Base-by-base conservation (phyloP, 2,888 invertebrate genomes). In the Magallana nippona region DNA sequence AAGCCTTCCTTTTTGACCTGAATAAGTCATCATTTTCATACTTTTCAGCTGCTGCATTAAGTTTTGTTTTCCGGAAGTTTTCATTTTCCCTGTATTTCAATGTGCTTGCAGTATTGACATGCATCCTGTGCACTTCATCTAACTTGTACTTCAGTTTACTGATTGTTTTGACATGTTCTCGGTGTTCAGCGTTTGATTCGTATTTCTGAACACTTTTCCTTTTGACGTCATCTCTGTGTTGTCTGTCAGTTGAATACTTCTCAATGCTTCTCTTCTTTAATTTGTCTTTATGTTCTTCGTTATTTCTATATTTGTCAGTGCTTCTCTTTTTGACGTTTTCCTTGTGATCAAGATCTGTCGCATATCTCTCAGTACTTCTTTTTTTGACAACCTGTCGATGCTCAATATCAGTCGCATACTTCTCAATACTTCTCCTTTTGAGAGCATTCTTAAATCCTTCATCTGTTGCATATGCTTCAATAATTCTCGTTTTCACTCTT, bases 261-360 rank as follows among this genome's bases (percentile, higher is more conserved):
- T 57, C 10, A 2, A 57, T 56, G 22, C 80, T 80, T 19, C 5
- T 32, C 19, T 57, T 15, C n/a, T 80, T 80, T 15, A 80, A n/a
- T 27, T 80, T 80, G 1, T 22, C 13, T 57, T 32, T 55, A 57
- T 80, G 57, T 11, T 8, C 32, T 22, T 57, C 58, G 22, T 80
- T 27, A 19, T 27, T 80, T 19, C 22, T 57, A 56, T 82, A 82
- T 56, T 82, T 77, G 15, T 63, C 55, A n/a, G n/a, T 77, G 19
- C 22, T 71, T 55, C 56, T 56, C 22, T 56, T 55, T 71, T 63
- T 27, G 32, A 81, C 81, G 3, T 62, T 63, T 2, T 60, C 17
- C 32, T 44, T 62, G 32, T 60, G 32, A 10, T 81, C 44, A 8
- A 44, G 44, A 44, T 44, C 44, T 44, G 44, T 44, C 8, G 44